Evolutionary conservation across 2,113 vertebrate species (phyloP), one percentile per base, ranked within the genome.

Genomic region (Entomyzon cyanotis): DNA sequence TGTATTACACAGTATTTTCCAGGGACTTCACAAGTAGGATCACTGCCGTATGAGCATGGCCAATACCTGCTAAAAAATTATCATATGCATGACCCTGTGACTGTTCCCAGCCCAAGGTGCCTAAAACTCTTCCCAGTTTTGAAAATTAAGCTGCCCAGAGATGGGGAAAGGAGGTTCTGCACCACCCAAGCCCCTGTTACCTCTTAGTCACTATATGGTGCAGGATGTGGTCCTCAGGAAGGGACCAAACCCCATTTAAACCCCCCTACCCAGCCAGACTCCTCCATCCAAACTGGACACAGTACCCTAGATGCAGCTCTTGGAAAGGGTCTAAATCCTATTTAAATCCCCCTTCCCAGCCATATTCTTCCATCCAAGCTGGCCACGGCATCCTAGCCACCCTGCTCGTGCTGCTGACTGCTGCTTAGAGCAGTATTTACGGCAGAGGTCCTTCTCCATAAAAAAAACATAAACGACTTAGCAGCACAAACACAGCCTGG

Each of bases 391-490:
- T 53, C 44, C 89, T 84, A 7, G 3, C 73, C 22, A 55, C 18
- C 39, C 52, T 31, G n/a, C 1, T 4, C 49, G 31, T 30, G 69
- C 74, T 75, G 65, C 42, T 71, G 87, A 42, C 31, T 58, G 70
- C 42, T 49, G 41, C 44, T 88, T 91, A 89, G 62, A 84, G 69
- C 27, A 83, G 68, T 87, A 93, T 94, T 95, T 95, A 85, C 39
- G 67, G 85, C 70, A 69, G 67, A 90, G 35, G 50, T 59, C 67
- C 21, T 69, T 37, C 93, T 94, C 82, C 59, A 65, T 71, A 93
- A 89, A 96, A 95, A n/a, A 95, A 90, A 81, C 76, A 80, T 56
- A n/a, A 96, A 89, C 20, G 31, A 90, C 94, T 93, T 90, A 86
- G 59, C 67, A 78, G 90, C 49, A 60, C 79, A 78, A 92, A 93